Evolutionary conservation across 2,797 vertebrate species (phyloP), one percentile per base, ranked within the genome.

Genomic region (Rhynchonycteris naso): DNA sequence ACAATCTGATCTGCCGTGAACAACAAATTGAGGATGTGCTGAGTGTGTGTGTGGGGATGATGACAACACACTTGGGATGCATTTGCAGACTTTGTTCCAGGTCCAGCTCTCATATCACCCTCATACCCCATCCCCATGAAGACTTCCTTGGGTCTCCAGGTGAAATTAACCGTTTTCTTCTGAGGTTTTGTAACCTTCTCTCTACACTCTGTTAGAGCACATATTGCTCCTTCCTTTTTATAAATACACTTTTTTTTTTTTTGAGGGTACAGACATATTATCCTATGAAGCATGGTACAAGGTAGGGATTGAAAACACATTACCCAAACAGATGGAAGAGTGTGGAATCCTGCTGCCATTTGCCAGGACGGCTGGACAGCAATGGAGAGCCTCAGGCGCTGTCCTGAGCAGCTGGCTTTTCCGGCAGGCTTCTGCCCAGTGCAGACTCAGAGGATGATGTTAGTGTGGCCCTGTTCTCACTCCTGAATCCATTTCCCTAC

Each of bases 111-210:
- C 71, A 66, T 12, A 58, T 75, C 66, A 54, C 14, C 28, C 52
- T 11, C 6, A 1, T 13, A n/a, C 8, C 28, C 33, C 21, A 81
- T 30, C 54, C 35, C 50, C 18, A 50, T 24, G 61, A 92, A 96
- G 75, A 30, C 58, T 66, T 81, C 26, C 47, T 91, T 81, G 33
- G 2, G 81, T 28, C 58, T 85, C 33, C 50, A 76, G 50, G 71
- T 91, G 76, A 95, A 96, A 93, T 91, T 68, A 78, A 75, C 38
- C 26, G 90, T 85, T 43, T 26, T 24, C 24, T 68, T 72, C 68
- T 43, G 14, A 81, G 75, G 35, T 78, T 81, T 74, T 58, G 72
- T 59, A 72, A 50, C 19, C 30, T 33, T n/a, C 38, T 72, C 26
- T 66, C 43, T 93, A 52, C 1, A 6, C 24, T 94, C 8, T 90